Evolutionary conservation across 2,888 invertebrate genomes (phyloP).

Genomic region (Margaritifera margaritifera): DNA sequence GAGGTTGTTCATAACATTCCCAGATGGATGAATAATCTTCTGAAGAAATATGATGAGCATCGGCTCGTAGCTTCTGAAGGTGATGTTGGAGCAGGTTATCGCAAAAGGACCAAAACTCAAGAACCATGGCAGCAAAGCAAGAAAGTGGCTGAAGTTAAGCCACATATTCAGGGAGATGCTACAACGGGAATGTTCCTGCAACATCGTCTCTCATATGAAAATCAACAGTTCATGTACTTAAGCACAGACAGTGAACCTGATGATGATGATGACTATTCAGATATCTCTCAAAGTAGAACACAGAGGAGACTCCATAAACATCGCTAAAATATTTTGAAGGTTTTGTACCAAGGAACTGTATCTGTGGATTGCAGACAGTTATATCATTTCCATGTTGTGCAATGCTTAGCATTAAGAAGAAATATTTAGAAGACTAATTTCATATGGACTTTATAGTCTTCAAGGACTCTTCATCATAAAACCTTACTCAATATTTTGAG

Average conservation of each 20-base stretch:
- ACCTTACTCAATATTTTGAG: too few species aligned
- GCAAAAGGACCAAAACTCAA: slow-evolving; percentile 4
- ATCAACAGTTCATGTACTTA: slow-evolving; percentile 9
- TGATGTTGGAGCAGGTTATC: slow-evolving; percentile 25
- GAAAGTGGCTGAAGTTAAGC: neutral
- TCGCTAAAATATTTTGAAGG: too few species aligned
- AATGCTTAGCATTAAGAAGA: too few species aligned
- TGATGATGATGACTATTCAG: slow-evolving; percentile 3
- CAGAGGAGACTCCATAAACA: too few species aligned
- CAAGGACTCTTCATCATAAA: too few species aligned
- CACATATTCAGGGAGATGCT: slow-evolving; percentile 22
- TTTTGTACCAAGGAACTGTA: too few species aligned
- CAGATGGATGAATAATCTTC: slow-evolving; percentile 37
- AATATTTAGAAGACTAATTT: too few species aligned
- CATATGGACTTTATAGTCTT: too few species aligned
- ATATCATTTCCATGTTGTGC: too few species aligned
- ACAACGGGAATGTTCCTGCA: slow-evolving; percentile 14
- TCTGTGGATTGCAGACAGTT: too few species aligned
- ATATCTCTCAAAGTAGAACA: too few species aligned
- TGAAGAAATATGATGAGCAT: slow-evolving; percentile 25
- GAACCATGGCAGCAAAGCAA: too few species aligned
- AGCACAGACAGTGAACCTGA: slow-evolving; percentile 6
- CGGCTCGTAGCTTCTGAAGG: slow-evolving; percentile 19
- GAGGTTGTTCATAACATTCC: slow-evolving; percentile 21
- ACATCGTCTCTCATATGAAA: slow-evolving; percentile 13